A percentile compares a stretch with the other conserved stretches of the same genome.
These are phyloP conservation scores for Mechanitis messenoides DNA, from an alignment of 2,888 invertebrate genomes.

Conservation along the genomic window DNA sequence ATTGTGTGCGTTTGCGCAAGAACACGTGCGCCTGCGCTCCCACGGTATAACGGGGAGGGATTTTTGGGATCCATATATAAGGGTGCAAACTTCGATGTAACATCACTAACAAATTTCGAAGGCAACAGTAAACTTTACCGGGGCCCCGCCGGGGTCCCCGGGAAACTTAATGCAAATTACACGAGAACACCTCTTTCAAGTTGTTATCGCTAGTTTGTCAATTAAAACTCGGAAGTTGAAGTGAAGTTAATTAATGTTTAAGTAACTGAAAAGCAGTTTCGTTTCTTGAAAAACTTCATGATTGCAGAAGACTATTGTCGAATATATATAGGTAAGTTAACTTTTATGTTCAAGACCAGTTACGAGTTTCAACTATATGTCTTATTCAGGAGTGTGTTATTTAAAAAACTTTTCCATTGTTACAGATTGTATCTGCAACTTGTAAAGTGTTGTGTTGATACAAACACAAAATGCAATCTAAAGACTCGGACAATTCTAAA, in stretches of 20 bases:
- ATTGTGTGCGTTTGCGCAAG: conserved; percentile 71
- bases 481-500: conserved; percentile 2
- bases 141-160: conserved; percentile 54
- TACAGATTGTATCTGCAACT: conserved; percentile 27
- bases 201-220: conserved; percentile 43
- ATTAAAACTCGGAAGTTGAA: conserved; percentile 47
- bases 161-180: conserved; percentile 26
- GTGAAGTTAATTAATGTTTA: conserved; percentile 49
- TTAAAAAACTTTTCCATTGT: conserved; percentile 29
- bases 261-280: conserved; percentile 41
- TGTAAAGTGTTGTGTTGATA: conserved; percentile 1
- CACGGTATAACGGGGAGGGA: conserved; percentile 60
- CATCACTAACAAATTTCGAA: conserved; percentile 57
- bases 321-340: conserved; percentile 41
- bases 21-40: conserved; percentile 67
- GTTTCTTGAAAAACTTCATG: conserved; percentile 37
- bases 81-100: conserved; percentile 33
- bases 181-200: conserved; percentile 25
- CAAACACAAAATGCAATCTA: conserved; percentile 3
- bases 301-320: conserved; percentile 30
- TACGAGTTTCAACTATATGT: conserved; percentile 17
- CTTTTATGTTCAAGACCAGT: conserved; percentile 26
- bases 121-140: conserved; percentile 54
- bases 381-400: conserved; percentile 22
- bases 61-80: conserved; percentile 58